These are phyloP conservation scores for Lacanobia oleracea DNA, from an alignment of 2,888 invertebrate species.

Conservation along the genomic window DNA sequence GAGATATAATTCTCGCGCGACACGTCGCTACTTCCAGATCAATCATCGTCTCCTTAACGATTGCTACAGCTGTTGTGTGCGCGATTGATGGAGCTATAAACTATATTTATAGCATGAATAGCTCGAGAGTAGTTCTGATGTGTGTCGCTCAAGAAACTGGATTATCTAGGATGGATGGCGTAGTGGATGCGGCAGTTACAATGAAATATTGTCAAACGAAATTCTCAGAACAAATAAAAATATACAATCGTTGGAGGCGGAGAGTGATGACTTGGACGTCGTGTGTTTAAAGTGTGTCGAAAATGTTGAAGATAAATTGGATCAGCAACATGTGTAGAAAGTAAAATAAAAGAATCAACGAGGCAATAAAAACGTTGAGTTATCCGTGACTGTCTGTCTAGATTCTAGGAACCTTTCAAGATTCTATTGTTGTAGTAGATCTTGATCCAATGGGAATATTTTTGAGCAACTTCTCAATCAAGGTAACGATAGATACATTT, in stretches of 20 bases:
- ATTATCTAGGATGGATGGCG: slow-evolving; percentile 52
- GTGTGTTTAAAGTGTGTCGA: slow-evolving; percentile 37
- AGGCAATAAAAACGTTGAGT: slow-evolving; percentile 25
- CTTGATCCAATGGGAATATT: not conserved
- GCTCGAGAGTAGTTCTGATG: slow-evolving; percentile 82
- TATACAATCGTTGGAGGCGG: slow-evolving; percentile 34
- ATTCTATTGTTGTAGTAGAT: not conserved
- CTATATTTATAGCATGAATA: slow-evolving; percentile 86
- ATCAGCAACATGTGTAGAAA: slow-evolving; percentile 22
- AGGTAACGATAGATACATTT: not conserved
- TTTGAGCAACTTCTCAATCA: not conserved
- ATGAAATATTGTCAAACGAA: slow-evolving; percentile 40
- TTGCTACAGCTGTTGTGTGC: slow-evolving; percentile 84
- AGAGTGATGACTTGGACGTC: slow-evolving; percentile 46
- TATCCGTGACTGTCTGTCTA: not conserved
- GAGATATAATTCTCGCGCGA: slow-evolving; percentile 74
- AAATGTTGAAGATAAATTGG: slow-evolving; percentile 44
- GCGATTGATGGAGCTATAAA: slow-evolving; percentile 89
- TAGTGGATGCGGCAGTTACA: slow-evolving; percentile 67
- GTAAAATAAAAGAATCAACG: slow-evolving; percentile 15
- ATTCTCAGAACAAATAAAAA: slow-evolving; percentile 53
- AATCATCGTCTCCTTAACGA: slow-evolving; percentile 89
- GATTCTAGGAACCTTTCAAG: slow-evolving; percentile 19
- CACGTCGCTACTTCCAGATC: slow-evolving; percentile 77
- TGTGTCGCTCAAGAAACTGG: slow-evolving; percentile 77